Base-by-base conservation (phyloP, 2,888 invertebrate species). In the Tyria jacobaeae region DNA sequence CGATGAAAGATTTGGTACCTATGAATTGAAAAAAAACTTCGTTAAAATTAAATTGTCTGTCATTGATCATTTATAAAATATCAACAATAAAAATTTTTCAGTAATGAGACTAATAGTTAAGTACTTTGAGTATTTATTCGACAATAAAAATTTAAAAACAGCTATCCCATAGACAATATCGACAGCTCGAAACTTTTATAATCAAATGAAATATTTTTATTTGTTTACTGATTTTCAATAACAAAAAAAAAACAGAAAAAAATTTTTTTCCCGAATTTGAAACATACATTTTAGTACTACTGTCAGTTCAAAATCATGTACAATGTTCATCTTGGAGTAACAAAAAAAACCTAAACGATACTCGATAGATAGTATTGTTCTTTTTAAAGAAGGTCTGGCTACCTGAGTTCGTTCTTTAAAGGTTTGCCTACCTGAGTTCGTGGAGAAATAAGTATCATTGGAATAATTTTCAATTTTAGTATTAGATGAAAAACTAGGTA, bases 361-460 rank as follows among this genome's bases (percentile, higher is more conserved):
- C 51, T 51, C 35, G 51, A 51, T 51, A 34, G 51, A 51, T 51
- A 51, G 51, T 51, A 51, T 51, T 51, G 51, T 51, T 51, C 51
- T 35, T 51, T 51, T 51, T 31, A 51, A 51, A 34, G 47, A 47
- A 47, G 47, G 47, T 47, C 47, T 47, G 47, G 47, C 47, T 47
- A 47, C 47, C 47, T 47, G 47, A 47, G 47, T 47, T 47, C 47
- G 47, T 47, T 47, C 47, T 47, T 47, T 47, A 47, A 51, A 51
- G 51, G 51, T 51, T 35, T 51, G 51, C 51, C 51, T 51, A 51
- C 51, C 51, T 51, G 51, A 51, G 51, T 51, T 51, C 51, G 51
- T 51, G 51, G 35, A 51, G 35, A 51, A 51, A 51, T 51, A 35
- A 51, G 51, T 51, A 51, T 51, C 51, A 34, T 51, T 51, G 51